Evolutionary conservation across 2,113 vertebrate genomes (phyloP), one percentile per base, ranked within the genome.

Genomic region (Scatophagus argus): DNA sequence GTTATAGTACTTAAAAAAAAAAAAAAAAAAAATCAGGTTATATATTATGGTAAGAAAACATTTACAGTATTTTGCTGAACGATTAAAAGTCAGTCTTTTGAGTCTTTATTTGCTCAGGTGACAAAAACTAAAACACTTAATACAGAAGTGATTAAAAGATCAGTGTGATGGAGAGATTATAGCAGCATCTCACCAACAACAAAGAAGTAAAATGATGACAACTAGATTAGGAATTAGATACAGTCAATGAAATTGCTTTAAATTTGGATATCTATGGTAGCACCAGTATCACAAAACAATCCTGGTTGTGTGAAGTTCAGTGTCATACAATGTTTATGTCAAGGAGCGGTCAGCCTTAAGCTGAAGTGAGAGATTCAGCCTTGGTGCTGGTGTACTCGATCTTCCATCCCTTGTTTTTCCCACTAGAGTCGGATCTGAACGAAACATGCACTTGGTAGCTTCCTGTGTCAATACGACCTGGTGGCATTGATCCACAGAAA

Each of bases 361-460:
- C 14, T 25, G 27, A 44, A 65, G 31, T 14, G 32, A 58, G 25
- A 14, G 73, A 34, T 21, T 74, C n/a, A 44, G 54, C 65, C 79
- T 94, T 91, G 77, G 83, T 84, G 80, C 93, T 95, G 0, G 13
- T 92, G 60, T 96, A 96, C 68, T 49, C 92, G 29, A 96, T 93
- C 90, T 94, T 96, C 96, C 95, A 97, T 39, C 95, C 96, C 0
- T 88, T 87, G 84, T 95, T 94, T 63, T 87, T 93, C 41, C 96
- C 96, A 0, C 92, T 95, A 5, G 65, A 5, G 29, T 93, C 96
- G 0, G 96, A 95, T 17, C 77, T 71, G 66, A 96, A 96, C 1
- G 49, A 44, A 52, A 95, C 44, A 0, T 67, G 93, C 51, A 95
- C 94, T 0, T 66, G 64, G 61, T 93, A 87, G 82, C 94, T 96